These are phyloP conservation scores for Tetrao urogallus DNA, from an alignment of 2,113 vertebrate genomes.

Conservation along the genomic window DNA sequence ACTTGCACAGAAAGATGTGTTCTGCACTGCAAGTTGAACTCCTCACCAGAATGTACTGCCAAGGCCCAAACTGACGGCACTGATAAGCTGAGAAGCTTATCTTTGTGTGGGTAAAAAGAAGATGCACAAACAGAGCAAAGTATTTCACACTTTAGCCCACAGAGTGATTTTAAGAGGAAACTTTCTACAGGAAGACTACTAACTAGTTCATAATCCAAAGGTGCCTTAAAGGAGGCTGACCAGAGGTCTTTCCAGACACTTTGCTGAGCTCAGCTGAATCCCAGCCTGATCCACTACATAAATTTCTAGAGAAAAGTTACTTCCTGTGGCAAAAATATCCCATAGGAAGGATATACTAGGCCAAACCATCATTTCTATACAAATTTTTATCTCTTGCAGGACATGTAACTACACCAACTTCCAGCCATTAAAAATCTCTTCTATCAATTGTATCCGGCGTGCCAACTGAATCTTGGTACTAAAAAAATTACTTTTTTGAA, in stretches of 20 bases:
- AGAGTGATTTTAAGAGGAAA: neutral
- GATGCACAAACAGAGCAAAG: neutral
- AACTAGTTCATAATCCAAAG: neutral
- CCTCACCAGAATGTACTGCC: neutral
- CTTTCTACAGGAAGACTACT: neutral
- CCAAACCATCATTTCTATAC: neutral
- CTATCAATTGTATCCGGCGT: neutral
- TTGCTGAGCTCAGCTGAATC: neutral
- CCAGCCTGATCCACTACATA: neutral
- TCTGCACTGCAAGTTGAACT: neutral
- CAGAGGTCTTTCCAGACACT: neutral
- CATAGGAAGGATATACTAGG: neutral
- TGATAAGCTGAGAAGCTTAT: neutral
- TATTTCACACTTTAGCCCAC: neutral
- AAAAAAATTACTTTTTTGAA: neutral
- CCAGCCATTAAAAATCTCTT: neutral
- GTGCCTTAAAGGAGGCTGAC: neutral
- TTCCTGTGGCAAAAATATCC: neutral
- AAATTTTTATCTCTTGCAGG: neutral
- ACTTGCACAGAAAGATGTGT: accelerated
- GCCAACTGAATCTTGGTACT: neutral
- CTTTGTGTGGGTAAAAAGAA: neutral
- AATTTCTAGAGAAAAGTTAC: neutral
- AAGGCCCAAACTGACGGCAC: neutral
- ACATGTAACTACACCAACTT: neutral